These are phyloP conservation scores for Cyrtodaria siliqua DNA, from an alignment of 2,888 invertebrate species.

Conservation along the genomic window DNA sequence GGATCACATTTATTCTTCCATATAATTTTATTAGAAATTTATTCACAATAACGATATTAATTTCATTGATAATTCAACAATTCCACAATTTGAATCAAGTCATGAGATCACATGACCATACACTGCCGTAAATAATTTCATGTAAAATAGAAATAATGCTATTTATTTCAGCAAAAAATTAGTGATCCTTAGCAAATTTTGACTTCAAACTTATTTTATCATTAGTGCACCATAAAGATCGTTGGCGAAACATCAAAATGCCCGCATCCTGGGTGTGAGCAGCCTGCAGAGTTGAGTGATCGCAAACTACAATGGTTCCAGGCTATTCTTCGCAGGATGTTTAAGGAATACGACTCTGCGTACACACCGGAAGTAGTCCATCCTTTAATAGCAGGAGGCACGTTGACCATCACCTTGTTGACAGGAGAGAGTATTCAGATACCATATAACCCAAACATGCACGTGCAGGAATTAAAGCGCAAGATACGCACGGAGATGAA, in stretches of 20 bases:
- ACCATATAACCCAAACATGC: conserved; percentile 53
- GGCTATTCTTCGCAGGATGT: conserved; percentile 63
- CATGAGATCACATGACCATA: too few species aligned
- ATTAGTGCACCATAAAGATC: conserved; percentile 60
- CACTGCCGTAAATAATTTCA: too few species aligned
- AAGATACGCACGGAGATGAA: conserved; percentile 47
- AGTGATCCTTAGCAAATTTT: too few species aligned
- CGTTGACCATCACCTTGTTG: conserved; percentile 58
- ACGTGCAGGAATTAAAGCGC: conserved; percentile 55
- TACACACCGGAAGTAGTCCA: conserved; percentile 38
- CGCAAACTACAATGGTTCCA: conserved; percentile 45
- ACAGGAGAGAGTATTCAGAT: conserved; percentile 66
- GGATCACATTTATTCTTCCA: too few species aligned
- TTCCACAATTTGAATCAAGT: too few species aligned
- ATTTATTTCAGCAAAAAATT: too few species aligned
- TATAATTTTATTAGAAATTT: too few species aligned
- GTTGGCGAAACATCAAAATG: conserved; percentile 53
- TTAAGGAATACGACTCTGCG: conserved; percentile 58
- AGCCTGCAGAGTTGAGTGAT: conserved; percentile 20
- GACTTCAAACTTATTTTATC: too few species aligned
- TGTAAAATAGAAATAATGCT: too few species aligned
- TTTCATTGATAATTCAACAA: too few species aligned
- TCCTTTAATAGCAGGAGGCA: conserved; percentile 21
- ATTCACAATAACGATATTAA: too few species aligned
- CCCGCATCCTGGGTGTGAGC: conserved; percentile 59